phyloP scores from a whole-genome alignment of 2,113 vertebrate species.

The Marmota monax region DNA sequence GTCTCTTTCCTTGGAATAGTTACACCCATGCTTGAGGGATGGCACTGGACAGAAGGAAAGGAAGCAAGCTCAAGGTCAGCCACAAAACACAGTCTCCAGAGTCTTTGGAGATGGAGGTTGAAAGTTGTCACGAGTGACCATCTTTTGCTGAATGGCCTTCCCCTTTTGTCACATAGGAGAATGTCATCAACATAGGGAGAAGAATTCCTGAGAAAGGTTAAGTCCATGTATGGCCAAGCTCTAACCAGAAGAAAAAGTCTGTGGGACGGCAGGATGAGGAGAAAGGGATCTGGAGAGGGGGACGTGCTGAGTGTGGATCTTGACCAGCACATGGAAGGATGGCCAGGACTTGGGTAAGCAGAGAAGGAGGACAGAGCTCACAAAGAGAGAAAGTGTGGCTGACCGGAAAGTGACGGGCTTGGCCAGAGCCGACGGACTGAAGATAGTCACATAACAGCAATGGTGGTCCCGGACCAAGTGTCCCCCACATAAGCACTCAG shows the following conservation, averaged over 20 bases:
- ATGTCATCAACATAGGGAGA: no score
- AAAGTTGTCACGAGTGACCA: not conserved
- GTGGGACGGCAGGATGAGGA: not conserved
- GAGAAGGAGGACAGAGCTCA: not conserved
- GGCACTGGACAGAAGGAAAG: not conserved
- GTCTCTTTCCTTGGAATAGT: not conserved
- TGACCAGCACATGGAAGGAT: not conserved
- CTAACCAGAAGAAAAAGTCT: not conserved
- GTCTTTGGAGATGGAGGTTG: not conserved
- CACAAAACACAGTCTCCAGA: not conserved
- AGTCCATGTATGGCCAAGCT: not conserved
- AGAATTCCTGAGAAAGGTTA: not conserved
- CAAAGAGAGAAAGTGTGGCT: no score
- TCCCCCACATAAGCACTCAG: not conserved
- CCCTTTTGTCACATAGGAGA: not conserved
- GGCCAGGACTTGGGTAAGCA: not conserved
- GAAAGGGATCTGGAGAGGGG: not conserved
- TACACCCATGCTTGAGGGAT: not conserved
- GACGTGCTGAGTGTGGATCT: not conserved
- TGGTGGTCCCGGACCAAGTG: not conserved
- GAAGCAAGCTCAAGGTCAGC: not conserved
- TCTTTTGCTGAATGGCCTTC: not conserved
- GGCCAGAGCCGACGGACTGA: not conserved
- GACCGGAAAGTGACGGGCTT: not conserved
- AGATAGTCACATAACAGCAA: not conserved